A percentile compares a stretch with the other conserved stretches of the same genome.
Conservation (phyloP, 2,797 vertebrate species). For the Enoplosus armatus region DNA sequence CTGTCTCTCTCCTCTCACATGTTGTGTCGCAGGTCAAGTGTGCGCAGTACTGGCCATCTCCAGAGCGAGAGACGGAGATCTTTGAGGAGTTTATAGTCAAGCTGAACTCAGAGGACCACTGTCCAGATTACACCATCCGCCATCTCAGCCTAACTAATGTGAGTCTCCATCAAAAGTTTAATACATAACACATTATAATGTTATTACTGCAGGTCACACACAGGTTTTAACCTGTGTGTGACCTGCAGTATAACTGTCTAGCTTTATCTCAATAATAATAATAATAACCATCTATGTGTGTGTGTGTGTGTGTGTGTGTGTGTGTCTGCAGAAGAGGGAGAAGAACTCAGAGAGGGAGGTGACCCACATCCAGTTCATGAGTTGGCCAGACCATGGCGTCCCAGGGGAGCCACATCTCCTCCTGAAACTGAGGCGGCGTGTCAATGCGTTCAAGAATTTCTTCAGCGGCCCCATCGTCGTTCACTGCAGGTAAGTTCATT, state of each 20-base stretch:
- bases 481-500: conserved; percentile 91
- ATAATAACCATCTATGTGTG: no score
- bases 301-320: conserved; percentile 19
- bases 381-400: conserved; percentile 98
- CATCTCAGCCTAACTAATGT: conserved; percentile 89
- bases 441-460: conserved; percentile 96
- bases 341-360: conserved; percentile 90
- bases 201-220: not conserved
- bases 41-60: conserved; percentile 94
- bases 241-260: not conserved
- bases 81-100: conserved; percentile 91
- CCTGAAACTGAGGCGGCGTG: conserved; percentile 92
- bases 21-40: conserved; percentile 89
- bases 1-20: not conserved
- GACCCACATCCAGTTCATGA: conserved; percentile 97
- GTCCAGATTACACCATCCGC: conserved; percentile 93
- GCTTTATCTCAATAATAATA: not conserved
- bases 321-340: conserved; percentile 87
- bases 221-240: not conserved
- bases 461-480: conserved; percentile 95
- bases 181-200: fast-evolving
- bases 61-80: conserved; percentile 82
- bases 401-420: conserved; percentile 94
- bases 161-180: conserved; percentile 40
- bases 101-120: conserved; percentile 86